Conservation (phyloP, 2,888 invertebrate species). For the Macrosiphum euphorbiae region DNA sequence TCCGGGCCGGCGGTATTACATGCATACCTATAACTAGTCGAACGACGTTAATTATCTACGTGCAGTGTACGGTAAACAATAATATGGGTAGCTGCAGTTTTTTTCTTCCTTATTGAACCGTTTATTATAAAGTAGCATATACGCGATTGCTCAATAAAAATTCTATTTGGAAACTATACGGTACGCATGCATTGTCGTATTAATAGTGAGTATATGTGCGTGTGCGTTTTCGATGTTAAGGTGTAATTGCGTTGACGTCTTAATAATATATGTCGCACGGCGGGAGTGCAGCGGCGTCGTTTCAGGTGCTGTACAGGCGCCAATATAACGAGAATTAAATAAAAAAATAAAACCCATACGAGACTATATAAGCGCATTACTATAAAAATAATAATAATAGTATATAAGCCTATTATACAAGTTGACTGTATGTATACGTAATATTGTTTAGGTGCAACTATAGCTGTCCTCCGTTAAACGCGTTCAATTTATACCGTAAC, state of each 20-base stretch:
- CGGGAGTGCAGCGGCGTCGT: neutral
- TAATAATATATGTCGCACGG: neutral
- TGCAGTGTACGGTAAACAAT: neutral
- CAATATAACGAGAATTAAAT: slow-evolving; percentile 47
- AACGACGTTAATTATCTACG: slow-evolving; percentile 29
- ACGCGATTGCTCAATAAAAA: neutral
- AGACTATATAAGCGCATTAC: slow-evolving; percentile 45
- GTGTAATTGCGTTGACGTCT: neutral
- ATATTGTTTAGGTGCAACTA: neutral
- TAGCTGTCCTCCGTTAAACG: neutral
- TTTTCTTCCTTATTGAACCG: neutral
- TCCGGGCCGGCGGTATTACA: neutral
- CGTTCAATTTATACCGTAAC: neutral
- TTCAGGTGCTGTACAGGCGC: slow-evolving; percentile 35
- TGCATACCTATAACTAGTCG: neutral
- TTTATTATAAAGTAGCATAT: neutral
- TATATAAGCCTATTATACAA: slow-evolving; percentile 12
- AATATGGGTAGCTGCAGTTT: neutral
- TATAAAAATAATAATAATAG: neutral
- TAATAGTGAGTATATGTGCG: neutral
- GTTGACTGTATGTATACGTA: neutral
- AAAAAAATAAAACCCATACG: neutral
- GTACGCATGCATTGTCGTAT: neutral
- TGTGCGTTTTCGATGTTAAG: neutral
- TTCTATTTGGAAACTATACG: neutral